Base-by-base conservation (phyloP, 2,113 vertebrate species). In the Donacobius atricapilla region DNA sequence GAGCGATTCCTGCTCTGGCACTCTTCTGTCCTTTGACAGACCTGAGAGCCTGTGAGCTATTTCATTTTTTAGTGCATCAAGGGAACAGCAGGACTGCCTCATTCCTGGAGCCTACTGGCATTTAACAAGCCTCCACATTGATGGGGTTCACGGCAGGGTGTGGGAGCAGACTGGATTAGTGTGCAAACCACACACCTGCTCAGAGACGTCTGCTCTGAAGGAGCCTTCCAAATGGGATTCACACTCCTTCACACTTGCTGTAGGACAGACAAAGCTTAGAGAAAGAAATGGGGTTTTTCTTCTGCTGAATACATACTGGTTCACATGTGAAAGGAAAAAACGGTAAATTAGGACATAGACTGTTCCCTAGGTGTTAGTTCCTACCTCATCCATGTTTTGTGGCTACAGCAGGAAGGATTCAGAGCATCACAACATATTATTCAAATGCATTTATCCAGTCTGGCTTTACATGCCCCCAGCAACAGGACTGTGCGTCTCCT, bases 151-250 rank as follows among this genome's bases (percentile, higher is more conserved):
- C 79, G 0, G 16, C 14, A 0, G 94, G 94, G 64, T 94, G 94
- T 88, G 92, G 90, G 93, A 96, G 90, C 90, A 85, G 76, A 2
- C 72, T 48, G 72, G 86, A 93, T 96, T 89, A 96, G 88, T 18
- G 88, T 93, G 94, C 94, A 90, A 96, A 84, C 92, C 93, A 92
- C 13, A 27, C 79, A 75, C 60, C 60, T 54, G 68, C 91, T 78
- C 80, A 37, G 83, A 94, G 51, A 75, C 1, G 0, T 16, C 88
- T 86, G 63, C 78, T 93, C 89, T 71, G 88, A 84, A 84, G 83
- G 72, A 94, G 83, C 93, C 54, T 76, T 92, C 96, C 92, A 95
- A 93, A 92, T 83, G 88, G 96, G 88, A 96, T 96, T 96, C 90
- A 88, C 79, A 88, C 90, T 94, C 85, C 90, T 96, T 97, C 92